A percentile compares a stretch with the other conserved stretches of the same genome.
Evolutionary conservation across 2,113 vertebrate species (phyloP).

Genomic region (human): DNA sequence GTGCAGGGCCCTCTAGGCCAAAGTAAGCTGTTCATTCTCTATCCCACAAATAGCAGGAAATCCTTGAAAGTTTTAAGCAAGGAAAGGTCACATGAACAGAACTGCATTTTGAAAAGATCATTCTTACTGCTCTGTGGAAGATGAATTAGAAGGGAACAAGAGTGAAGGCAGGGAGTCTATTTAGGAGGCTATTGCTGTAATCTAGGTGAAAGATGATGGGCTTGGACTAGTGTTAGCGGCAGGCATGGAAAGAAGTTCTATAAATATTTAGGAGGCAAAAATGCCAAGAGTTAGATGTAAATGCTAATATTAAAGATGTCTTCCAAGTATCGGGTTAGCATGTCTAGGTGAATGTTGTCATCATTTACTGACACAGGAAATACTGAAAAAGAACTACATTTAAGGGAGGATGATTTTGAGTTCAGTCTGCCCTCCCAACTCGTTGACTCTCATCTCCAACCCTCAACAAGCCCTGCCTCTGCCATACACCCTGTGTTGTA

Average conservation of each 20-base stretch:
- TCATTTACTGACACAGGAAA: constrained; percentile 1
- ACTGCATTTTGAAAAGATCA: background rate
- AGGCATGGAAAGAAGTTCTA: background rate
- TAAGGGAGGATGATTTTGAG: background rate
- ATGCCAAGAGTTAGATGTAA: background rate
- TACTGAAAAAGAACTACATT: background rate
- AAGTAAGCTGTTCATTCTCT: background rate
- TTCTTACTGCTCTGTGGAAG: background rate
- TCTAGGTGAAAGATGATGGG: background rate
- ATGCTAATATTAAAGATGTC: background rate
- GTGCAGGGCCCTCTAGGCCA: background rate
- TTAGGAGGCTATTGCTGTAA: background rate
- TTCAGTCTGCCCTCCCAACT: background rate
- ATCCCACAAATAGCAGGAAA: constrained; percentile 3
- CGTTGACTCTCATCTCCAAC: background rate
- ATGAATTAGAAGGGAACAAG: background rate
- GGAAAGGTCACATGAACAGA: background rate
- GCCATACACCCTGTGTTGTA: background rate
- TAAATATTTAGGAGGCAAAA: background rate
- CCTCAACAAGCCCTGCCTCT: background rate
- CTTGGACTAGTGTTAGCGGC: background rate
- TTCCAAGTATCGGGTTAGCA: constrained; percentile 19
- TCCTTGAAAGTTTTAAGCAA: constrained; percentile 25
- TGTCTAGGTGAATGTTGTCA: background rate
- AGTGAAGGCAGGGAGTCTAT: background rate